Conservation (phyloP, 2,888 invertebrate genomes). For the Hyalella azteca region DNA sequence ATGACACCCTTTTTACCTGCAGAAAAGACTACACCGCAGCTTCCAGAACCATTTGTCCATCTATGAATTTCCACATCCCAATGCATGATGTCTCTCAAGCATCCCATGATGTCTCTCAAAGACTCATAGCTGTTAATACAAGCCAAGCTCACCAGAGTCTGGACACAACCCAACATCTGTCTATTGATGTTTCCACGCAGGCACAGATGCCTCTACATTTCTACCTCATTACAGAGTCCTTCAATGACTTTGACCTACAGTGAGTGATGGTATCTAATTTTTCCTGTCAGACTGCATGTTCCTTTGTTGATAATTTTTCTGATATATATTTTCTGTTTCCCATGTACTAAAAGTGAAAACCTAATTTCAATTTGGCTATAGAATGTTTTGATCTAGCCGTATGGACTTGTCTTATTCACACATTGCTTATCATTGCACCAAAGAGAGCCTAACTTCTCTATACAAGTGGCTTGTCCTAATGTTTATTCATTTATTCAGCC, state of each 20-base stretch:
- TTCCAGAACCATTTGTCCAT: conserved; percentile 54
- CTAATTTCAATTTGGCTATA: too few relatives aligned
- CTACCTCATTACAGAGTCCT: conserved; percentile 42
- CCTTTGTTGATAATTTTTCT: too few relatives aligned
- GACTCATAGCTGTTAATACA: not conserved
- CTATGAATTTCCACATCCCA: conserved; percentile 44
- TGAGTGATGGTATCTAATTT: too few relatives aligned
- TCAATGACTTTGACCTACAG: conserved; percentile 41
- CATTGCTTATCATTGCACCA: too few relatives aligned
- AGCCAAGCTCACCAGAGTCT: not conserved
- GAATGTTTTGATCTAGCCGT: too few relatives aligned
- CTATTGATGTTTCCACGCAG: conserved; percentile 55
- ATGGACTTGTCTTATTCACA: too few relatives aligned
- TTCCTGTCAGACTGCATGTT: too few relatives aligned
- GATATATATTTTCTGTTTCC: too few relatives aligned
- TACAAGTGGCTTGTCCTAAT: too few relatives aligned
- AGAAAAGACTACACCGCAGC: conserved; percentile 51
- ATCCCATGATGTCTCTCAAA: not conserved
- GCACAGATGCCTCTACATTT: conserved; percentile 46
- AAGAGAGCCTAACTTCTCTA: too few relatives aligned
- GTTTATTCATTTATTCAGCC: too few relatives aligned
- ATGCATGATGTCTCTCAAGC: not conserved
- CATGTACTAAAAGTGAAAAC: too few relatives aligned
- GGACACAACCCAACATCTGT: conserved; percentile 45
- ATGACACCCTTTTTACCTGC: not conserved